Evolutionary conservation across 2,888 invertebrate species (phyloP), one percentile per base, ranked within the genome.

Genomic region (Lithophane ornitopus): DNA sequence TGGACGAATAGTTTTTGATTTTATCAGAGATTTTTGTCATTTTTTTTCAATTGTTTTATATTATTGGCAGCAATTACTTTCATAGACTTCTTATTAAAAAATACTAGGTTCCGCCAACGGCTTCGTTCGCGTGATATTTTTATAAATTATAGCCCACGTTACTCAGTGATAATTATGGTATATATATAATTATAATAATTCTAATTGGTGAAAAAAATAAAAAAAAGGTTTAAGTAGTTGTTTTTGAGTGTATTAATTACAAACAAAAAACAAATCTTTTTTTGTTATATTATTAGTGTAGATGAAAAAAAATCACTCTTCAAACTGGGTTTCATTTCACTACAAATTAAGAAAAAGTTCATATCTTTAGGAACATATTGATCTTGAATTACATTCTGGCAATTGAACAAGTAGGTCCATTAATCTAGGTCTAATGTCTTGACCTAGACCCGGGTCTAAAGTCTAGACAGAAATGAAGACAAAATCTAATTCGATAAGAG

Each of bases 391-490:
- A 34, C 46, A 16, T 49, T 56, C 46, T 49, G 26, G 2, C 22
- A n/a, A 70, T 19, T 52, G 9, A 44, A 44, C n/a, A 58, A 58
- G 16, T 28, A 66, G 12, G 26, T 46, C 34, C 16, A 52, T 70
- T 46, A 46, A 59, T 70, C 44, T 59, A 39, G 52, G 34, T 63
- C 14, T n/a, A 28, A 44, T 72, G 28, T 39, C 46, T 77, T 39
- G 56, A 56, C 11, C 62, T 44, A 68, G 41, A 56, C 41, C 46
- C 19, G 0, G 39, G 14, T 28, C 52, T 46, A 16, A 66, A 67
- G 66, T 76, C 61, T 67, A 76, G 76, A 67, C 19, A 26, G n/a
- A 41, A 22, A 49, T 61, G 41, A 59, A 41, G 14, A 26, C 22
- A 41, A 28, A 49, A 73, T 28, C 16, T 22, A n/a, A 16, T 26